These are phyloP conservation scores for Nymphalis io DNA, from an alignment of 1,140 invertebrate genomes.

Conservation along the genomic window DNA sequence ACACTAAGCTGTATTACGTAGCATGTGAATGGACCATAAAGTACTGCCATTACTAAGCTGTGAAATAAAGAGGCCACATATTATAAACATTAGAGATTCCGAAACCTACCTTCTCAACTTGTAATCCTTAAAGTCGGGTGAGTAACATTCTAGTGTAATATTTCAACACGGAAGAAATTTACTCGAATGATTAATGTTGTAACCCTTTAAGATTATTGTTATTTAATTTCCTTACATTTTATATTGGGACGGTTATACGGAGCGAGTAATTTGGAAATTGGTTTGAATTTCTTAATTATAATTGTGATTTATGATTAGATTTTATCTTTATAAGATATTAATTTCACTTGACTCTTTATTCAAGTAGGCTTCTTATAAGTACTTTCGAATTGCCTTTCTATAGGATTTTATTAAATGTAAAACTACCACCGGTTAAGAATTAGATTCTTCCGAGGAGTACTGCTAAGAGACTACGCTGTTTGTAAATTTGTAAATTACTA, in stretches of 20 bases:
- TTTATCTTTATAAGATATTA: background rate
- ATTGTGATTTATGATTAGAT: background rate
- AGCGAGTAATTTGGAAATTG: background rate
- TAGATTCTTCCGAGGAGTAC: no score
- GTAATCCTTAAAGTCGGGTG: conserved; percentile 2
- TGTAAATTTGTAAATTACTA: no score
- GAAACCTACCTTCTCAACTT: conserved; percentile 14
- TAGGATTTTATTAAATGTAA: no score
- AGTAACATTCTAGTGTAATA: conserved; percentile 1
- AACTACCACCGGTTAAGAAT: no score
- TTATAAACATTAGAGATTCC: conserved; percentile 23
- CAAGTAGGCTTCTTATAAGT: no score
- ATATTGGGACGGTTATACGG: background rate
- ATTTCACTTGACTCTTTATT: no score
- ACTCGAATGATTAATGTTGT: conserved; percentile 13
- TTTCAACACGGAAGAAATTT: conserved; percentile 3
- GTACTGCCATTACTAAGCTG: conserved; percentile 22
- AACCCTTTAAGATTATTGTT: conserved; percentile 15
- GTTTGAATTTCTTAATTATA: background rate
- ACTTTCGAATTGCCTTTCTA: no score
- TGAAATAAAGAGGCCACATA: conserved; percentile 15
- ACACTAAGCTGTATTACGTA: conserved; percentile 14
- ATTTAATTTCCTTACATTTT: conserved; percentile 10
- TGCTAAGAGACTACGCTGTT: no score
- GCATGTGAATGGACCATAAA: conserved; percentile 14